Percentiles rank a stretch among this genome's conserved stretches.
Conservation (phyloP, 2,888 invertebrate genomes). For the Icerya purchasi region DNA sequence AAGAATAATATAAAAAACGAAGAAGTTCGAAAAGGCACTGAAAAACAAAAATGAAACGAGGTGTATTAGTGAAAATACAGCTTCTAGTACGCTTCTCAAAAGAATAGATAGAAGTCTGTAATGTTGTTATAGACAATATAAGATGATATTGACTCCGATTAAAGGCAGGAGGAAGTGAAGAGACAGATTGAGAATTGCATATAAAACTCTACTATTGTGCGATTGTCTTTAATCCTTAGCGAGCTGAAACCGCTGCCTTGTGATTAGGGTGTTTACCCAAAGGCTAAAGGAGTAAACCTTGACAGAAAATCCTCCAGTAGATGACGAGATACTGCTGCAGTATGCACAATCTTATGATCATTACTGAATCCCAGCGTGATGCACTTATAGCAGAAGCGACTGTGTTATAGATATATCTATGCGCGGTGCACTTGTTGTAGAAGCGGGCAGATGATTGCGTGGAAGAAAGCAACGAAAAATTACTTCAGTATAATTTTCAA, state of each 20-base stretch:
- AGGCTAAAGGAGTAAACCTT: background rate
- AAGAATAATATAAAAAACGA: too few relatives aligned
- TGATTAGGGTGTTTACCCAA: background rate
- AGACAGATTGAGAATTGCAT: background rate
- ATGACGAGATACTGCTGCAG: background rate
- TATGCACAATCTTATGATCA: background rate
- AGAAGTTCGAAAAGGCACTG: too few relatives aligned
- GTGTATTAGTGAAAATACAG: too few relatives aligned
- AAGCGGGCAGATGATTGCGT: background rate
- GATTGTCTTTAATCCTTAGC: background rate
- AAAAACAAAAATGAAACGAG: too few relatives aligned
- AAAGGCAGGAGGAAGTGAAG: background rate
- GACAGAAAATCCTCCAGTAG: too few relatives aligned
- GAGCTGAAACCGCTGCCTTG: background rate
- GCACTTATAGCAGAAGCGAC: background rate
- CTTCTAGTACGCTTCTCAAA: too few relatives aligned
- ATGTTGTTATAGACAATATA: too few relatives aligned
- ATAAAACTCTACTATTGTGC: background rate
- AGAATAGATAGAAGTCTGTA: too few relatives aligned
- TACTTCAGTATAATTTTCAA: background rate
- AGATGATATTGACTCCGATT: too few relatives aligned
- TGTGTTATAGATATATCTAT: background rate
- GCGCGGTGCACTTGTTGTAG: background rate
- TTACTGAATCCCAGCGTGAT: background rate
- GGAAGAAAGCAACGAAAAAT: background rate